Percentiles rank a stretch among this genome's conserved stretches.
Evolutionary conservation across 2,888 invertebrate species (phyloP).

Genomic region (Amphipoea oculea): DNA sequence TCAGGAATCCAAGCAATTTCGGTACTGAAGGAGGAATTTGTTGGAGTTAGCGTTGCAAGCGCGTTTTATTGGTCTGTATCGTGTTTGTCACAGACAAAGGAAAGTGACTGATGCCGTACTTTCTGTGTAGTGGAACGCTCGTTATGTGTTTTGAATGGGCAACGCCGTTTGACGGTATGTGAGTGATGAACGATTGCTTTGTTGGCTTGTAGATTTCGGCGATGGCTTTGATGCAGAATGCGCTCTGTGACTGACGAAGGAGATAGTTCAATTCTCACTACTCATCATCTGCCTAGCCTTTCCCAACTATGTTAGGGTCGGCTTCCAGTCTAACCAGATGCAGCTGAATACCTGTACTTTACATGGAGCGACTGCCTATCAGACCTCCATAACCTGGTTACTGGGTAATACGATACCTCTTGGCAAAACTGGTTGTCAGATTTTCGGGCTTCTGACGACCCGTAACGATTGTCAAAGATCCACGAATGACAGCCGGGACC

Average conservation of each 20-base stretch:
- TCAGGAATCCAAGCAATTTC: constrained; percentile 80
- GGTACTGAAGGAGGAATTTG: constrained; percentile 76
- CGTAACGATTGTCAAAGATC: too few relatives aligned
- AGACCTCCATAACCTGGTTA: too few relatives aligned
- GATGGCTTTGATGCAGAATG: not conserved
- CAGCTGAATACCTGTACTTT: too few relatives aligned
- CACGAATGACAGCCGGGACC: too few relatives aligned
- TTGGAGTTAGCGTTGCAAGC: constrained; percentile 72
- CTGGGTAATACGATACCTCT: too few relatives aligned
- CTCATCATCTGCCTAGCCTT: too few relatives aligned
- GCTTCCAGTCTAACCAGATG: too few relatives aligned
- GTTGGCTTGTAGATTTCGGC: not conserved
- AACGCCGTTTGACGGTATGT: not conserved
- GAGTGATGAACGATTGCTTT: constrained; percentile 1
- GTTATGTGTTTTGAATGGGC: constrained; percentile 25
- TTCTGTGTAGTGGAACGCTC: constrained; percentile 43
- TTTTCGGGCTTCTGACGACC: too few relatives aligned
- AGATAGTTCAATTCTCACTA: not conserved
- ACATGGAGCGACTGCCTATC: too few relatives aligned
- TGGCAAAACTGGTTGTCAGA: too few relatives aligned
- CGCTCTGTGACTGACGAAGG: not conserved
- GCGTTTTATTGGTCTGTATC: constrained; percentile 83
- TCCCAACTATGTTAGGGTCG: too few relatives aligned
- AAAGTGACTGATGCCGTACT: constrained; percentile 63
- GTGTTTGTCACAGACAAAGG: constrained; percentile 73